Evolutionary conservation across 2,888 invertebrate genomes (phyloP).

Genomic region (Melipona beecheii): DNA sequence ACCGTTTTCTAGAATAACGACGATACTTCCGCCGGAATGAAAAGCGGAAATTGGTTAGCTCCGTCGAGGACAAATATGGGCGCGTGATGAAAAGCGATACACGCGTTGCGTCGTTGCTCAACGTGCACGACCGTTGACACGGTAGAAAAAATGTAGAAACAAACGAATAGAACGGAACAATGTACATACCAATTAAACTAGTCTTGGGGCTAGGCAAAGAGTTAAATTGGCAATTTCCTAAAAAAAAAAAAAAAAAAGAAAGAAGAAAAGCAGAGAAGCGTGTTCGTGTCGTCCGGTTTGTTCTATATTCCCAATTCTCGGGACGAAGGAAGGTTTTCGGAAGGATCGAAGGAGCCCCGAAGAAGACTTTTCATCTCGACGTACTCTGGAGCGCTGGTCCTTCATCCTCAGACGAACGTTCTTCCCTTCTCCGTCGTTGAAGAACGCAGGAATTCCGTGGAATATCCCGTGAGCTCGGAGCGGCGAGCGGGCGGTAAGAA

Average conservation of each 20-base stretch:
- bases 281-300: no score
- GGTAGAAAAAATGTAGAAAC: not conserved
- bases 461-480: constrained; percentile 32
- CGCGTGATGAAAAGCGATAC: not conserved
- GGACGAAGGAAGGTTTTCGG: not conserved
- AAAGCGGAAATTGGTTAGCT: constrained; percentile 38
- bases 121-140: no score
- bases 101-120: not conserved
- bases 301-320: not conserved
- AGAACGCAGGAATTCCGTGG: constrained; percentile 60
- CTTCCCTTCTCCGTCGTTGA: constrained; percentile 30
- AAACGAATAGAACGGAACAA: not conserved
- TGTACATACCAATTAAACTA: not conserved
- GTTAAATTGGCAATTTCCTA: no score
- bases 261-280: no score
- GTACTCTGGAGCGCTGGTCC: constrained; percentile 15
- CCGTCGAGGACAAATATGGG: not conserved
- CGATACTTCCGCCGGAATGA: constrained; percentile 54
- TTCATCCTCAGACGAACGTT: constrained; percentile 53
- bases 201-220: not conserved
- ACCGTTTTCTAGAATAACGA: constrained; percentile 65
- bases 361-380: constrained; percentile 25
- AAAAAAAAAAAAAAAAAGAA: no score
- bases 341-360: constrained; percentile 7
- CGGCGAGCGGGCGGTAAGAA: constrained; percentile 16